Evolutionary conservation across 30 jellyfish, hydroid and myxozoan species (phyloP).

Genomic region (Aurelia aurita): DNA sequence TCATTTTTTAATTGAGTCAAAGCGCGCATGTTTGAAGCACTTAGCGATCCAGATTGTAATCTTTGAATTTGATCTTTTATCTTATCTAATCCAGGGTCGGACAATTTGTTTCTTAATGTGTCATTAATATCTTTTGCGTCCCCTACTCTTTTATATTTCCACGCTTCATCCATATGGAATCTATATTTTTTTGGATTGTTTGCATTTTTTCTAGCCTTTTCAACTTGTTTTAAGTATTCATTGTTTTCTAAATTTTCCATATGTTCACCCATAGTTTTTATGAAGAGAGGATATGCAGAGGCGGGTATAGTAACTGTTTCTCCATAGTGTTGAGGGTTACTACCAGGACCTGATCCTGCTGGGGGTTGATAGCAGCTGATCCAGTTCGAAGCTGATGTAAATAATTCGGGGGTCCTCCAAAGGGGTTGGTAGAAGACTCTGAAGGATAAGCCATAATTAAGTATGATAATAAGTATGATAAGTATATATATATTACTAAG

Average conservation of each 20-base stretch:
- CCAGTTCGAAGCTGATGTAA: no score
- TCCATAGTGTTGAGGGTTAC: background rate
- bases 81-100: background rate
- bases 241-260: background rate
- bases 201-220: background rate
- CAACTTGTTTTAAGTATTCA: background rate
- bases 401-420: no score
- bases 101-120: background rate
- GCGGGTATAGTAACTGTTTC: background rate
- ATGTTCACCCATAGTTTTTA: background rate
- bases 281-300: background rate
- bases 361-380: no score
- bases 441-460: no score
- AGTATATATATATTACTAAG: no score
- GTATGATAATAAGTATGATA: no score
- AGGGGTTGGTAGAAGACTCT: no score
- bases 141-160: background rate
- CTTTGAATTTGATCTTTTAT: no score
- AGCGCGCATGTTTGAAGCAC: no score
- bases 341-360: no score
- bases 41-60: no score
- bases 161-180: background rate
- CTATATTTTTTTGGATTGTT: background rate
- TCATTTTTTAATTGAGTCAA: background rate
- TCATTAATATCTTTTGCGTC: background rate